Base-by-base conservation (phyloP, 2,113 vertebrate genomes). In the Zosterops japonicus region DNA sequence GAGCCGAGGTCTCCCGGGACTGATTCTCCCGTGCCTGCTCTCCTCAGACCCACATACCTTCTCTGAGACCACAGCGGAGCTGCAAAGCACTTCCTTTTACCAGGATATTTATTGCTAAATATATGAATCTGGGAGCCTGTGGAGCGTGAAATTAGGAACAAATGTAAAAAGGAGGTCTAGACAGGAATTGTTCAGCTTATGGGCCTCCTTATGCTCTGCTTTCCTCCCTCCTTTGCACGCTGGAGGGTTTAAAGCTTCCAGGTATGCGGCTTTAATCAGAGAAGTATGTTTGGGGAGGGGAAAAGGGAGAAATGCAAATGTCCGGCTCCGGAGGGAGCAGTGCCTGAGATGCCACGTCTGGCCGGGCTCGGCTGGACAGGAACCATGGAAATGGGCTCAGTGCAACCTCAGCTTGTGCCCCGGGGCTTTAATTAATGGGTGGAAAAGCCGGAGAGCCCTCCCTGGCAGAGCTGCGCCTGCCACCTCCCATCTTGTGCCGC, bases 81-180 rank as follows among this genome's bases (percentile, higher is more conserved):
- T 67, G 95, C 93, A 14, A 60, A 96, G 91, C 82, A 12, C 94
- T 95, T 97, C 94, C 93, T 89, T 85, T 67, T 75, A 91, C 72
- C 96, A 29, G 42, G 85, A 80, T 96, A 83, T 97, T 97, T 96
- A 96, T 97, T 95, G 90, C 97, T 68, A 85, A 92, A 90, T 85
- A 57, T 95, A 95, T 96, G 96, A 96, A 95, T 95, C 95, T 64
- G 94, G 96, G 97, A 97, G 95, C 97, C 97, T 47, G 87, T 31
- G 49, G 98, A 97, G 97, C 96, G 24, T 98, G 98, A 98, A 98
- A 98, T 98, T 95, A 97, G 96, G 97, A 98, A 96, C 98, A 98
- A 98, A 98, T 98, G 98, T 97, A 96, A 90, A 94, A 93, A 95
- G 80, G 89, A 93, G 96, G 98, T 98, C 98, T 98, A 98, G 97